Percentiles rank a stretch among this genome's conserved stretches.
These are phyloP conservation scores for Tichodroma muraria DNA, from an alignment of 2,113 vertebrate genomes.

Conservation along the genomic window DNA sequence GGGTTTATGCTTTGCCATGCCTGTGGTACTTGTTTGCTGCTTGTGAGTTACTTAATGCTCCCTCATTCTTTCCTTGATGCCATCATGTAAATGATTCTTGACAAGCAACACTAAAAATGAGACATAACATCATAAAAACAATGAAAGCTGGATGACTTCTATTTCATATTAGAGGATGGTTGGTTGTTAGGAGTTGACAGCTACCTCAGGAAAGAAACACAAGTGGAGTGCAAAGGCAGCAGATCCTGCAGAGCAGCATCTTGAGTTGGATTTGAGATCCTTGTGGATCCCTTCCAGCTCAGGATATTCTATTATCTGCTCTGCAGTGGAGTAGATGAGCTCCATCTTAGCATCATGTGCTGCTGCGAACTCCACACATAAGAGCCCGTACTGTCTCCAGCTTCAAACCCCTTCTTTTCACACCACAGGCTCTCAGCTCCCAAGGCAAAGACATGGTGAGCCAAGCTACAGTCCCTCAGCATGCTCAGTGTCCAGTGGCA, in stretches of 20 bases:
- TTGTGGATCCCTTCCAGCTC: neutral
- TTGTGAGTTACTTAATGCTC: neutral
- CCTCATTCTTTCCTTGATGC: neutral
- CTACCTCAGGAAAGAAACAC: neutral
- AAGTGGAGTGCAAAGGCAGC: neutral
- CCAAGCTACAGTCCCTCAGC: neutral
- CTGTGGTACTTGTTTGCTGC: neutral
- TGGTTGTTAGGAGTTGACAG: neutral
- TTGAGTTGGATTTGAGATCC: accelerated
- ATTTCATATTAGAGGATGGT: neutral
- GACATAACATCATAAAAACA: neutral
- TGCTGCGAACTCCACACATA: neutral
- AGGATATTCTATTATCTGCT: neutral
- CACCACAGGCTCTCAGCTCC: neutral
- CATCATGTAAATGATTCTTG: neutral
- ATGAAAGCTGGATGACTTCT: neutral
- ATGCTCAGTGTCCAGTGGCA: neutral
- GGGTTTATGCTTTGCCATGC: neutral
- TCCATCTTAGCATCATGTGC: neutral
- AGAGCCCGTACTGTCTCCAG: neutral
- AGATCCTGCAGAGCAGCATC: neutral
- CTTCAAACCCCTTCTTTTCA: neutral
- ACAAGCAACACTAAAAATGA: neutral
- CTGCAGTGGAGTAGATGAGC: neutral
- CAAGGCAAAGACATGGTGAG: neutral